Evolutionary conservation across 2,113 vertebrate species (phyloP).

Genomic region (Axis porcinus): DNA sequence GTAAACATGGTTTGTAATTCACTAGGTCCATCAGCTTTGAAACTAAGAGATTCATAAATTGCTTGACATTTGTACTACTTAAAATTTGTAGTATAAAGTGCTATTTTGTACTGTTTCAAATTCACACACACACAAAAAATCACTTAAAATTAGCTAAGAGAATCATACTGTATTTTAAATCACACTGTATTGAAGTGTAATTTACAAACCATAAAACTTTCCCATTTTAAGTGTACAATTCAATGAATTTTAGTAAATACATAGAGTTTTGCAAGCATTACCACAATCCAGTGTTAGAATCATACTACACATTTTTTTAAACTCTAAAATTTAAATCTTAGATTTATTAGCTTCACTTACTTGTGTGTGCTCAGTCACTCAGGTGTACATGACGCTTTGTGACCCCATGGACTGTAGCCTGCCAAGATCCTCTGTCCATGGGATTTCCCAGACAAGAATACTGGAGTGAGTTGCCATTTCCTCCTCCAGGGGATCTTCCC

Average conservation of each 20-base stretch:
- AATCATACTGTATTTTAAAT: background rate
- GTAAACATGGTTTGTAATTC: background rate
- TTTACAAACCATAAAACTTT: background rate
- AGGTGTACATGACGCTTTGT: background rate
- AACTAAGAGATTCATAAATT: background rate
- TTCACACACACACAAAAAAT: background rate
- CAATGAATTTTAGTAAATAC: background rate
- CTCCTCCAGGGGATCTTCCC: background rate
- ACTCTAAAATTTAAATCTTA: background rate
- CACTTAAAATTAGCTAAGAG: constrained; percentile 6
- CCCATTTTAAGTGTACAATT: background rate
- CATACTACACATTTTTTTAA: background rate
- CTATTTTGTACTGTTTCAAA: background rate
- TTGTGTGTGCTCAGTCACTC: background rate
- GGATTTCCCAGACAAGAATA: background rate
- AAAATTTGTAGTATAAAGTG: background rate
- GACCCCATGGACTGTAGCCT: background rate
- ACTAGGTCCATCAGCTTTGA: background rate
- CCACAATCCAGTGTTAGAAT: background rate
- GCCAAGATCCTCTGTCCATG: background rate
- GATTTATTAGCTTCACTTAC: background rate
- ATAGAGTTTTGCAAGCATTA: background rate
- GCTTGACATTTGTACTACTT: background rate
- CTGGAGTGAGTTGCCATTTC: background rate
- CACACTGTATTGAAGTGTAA: background rate